A percentile compares a stretch with the other conserved stretches of the same genome.
These are phyloP conservation scores for Forficula auricularia DNA, from an alignment of 1,140 invertebrate species.

Conservation along the genomic window DNA sequence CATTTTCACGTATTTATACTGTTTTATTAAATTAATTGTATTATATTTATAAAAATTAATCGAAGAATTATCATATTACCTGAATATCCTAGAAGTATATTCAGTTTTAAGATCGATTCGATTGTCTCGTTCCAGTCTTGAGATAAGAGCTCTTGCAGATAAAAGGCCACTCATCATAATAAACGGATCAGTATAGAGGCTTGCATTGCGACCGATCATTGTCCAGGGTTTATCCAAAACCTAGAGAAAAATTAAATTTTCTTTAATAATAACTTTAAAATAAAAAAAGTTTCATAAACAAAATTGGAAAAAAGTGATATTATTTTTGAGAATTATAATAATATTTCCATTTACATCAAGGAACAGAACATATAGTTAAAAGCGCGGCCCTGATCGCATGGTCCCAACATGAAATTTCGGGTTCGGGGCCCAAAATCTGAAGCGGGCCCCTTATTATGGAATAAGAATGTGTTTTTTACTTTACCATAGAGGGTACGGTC, in stretches of 20 bases:
- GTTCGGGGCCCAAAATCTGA: no score
- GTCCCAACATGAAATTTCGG: no score
- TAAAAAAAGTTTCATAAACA: no score
- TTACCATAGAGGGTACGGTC: no score
- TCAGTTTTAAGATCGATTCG: background rate
- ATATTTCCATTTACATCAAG: no score
- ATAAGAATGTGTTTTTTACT: no score
- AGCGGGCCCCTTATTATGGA: no score
- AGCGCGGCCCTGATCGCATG: no score
- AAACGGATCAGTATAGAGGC: conserved; percentile 59
- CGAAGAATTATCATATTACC: conserved; percentile 1
- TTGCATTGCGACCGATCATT: conserved; percentile 49
- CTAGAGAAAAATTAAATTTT: conserved; percentile 21
- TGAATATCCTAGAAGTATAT: conserved; percentile 5
- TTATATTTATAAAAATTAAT: no score
- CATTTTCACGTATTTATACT: background rate
- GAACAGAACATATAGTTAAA: no score
- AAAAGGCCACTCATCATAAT: conserved; percentile 55
- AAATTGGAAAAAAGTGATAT: background rate
- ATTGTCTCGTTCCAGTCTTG: conserved; percentile 14
- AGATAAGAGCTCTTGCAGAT: conserved; percentile 43
- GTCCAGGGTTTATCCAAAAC: conserved; percentile 47
- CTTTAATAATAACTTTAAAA: conserved; percentile 1
- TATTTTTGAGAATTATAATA: no score
- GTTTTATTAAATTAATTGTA: conserved; percentile 4